Percentiles rank a stretch among this genome's conserved stretches.
Conservation (phyloP, 2,888 invertebrate genomes). For the Amphipoea oculea region DNA sequence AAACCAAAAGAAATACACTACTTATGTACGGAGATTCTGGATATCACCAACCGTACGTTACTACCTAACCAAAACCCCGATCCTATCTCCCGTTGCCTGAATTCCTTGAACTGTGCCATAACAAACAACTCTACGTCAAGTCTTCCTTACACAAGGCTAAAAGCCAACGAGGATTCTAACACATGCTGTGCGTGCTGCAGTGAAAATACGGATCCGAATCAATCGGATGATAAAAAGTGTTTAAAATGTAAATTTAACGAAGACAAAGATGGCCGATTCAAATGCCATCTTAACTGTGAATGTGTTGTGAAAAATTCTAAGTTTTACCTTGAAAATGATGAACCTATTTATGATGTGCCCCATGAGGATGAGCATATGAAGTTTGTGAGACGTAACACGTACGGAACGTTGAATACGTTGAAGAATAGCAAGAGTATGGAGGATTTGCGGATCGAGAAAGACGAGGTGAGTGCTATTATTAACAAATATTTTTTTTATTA, state of each 20-base stretch:
- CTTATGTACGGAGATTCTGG: slow-evolving; percentile 87
- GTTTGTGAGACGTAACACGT: slow-evolving; percentile 67
- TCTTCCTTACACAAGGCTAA: slow-evolving; percentile 83
- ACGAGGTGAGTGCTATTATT: slow-evolving; percentile 74
- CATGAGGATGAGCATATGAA: slow-evolving; percentile 73
- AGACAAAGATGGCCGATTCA: slow-evolving; percentile 77
- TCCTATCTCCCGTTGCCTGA: slow-evolving; percentile 83
- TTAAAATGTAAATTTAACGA: slow-evolving; percentile 77
- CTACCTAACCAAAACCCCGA: slow-evolving; percentile 76
- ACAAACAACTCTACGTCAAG: slow-evolving; percentile 81
- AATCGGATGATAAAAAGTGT: slow-evolving; percentile 70
- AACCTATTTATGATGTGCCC: slow-evolving; percentile 92
- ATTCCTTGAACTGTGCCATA: slow-evolving; percentile 85
- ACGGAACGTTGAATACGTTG: slow-evolving; percentile 79
- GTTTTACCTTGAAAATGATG: slow-evolving; percentile 81
- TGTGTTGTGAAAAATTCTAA: slow-evolving; percentile 78
- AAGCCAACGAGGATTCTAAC: slow-evolving; percentile 50
- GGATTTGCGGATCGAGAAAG: slow-evolving; percentile 69
- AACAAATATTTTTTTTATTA: background rate
- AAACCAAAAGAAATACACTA: slow-evolving; percentile 88
- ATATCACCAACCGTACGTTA: slow-evolving; percentile 81
- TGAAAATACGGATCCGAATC: slow-evolving; percentile 68
- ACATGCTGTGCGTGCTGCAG: slow-evolving; percentile 76
- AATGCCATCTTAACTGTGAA: slow-evolving; percentile 85
- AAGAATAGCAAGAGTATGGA: slow-evolving; percentile 81